These are phyloP conservation scores for Oreochromis tanganicae DNA, from an alignment of 2,113 vertebrate genomes.

Conservation along the genomic window DNA sequence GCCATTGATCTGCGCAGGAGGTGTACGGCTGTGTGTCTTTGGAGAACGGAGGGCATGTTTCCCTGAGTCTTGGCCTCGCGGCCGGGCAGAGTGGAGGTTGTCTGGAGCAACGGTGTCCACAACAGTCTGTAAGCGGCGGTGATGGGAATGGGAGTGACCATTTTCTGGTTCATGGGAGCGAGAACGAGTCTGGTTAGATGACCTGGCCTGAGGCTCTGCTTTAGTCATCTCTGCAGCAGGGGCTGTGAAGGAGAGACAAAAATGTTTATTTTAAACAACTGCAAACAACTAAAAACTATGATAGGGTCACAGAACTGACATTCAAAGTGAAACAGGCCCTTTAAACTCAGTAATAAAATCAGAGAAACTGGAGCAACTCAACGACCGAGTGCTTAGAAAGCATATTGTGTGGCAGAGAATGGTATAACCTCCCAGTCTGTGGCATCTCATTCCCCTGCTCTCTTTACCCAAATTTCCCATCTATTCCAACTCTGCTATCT, in stretches of 20 bases:
- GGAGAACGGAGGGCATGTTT: slow-evolving; percentile 88
- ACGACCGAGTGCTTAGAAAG: rapidly evolving
- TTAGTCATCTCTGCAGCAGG: slow-evolving; percentile 70
- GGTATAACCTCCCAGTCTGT: not conserved
- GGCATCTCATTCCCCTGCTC: not conserved
- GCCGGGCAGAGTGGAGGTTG: slow-evolving; percentile 65
- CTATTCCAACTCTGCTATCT: not conserved
- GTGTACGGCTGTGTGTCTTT: slow-evolving; percentile 79
- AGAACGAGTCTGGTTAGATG: slow-evolving; percentile 84
- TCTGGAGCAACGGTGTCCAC: slow-evolving; percentile 50
- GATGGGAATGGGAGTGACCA: slow-evolving; percentile 78
- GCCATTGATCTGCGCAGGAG: slow-evolving; percentile 69
- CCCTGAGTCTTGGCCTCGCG: slow-evolving; percentile 80
- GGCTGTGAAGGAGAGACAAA: slow-evolving; percentile 9
- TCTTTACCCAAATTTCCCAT: not conserved
- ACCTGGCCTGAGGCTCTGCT: slow-evolving; percentile 78
- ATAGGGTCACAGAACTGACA: not conserved
- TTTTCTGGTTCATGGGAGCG: slow-evolving; percentile 94
- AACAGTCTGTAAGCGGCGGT: slow-evolving; percentile 80
- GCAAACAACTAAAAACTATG: not conserved
- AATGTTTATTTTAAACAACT: not conserved
- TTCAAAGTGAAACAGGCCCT: not conserved
- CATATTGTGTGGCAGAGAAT: not conserved
- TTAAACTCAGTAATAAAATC: not conserved
- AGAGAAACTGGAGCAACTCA: not conserved